Percentiles rank a stretch among this genome's conserved stretches.
These are phyloP conservation scores for Lepeophtheirus nordmannii DNA, from an alignment of 2,888 invertebrate genomes.

Conservation along the genomic window DNA sequence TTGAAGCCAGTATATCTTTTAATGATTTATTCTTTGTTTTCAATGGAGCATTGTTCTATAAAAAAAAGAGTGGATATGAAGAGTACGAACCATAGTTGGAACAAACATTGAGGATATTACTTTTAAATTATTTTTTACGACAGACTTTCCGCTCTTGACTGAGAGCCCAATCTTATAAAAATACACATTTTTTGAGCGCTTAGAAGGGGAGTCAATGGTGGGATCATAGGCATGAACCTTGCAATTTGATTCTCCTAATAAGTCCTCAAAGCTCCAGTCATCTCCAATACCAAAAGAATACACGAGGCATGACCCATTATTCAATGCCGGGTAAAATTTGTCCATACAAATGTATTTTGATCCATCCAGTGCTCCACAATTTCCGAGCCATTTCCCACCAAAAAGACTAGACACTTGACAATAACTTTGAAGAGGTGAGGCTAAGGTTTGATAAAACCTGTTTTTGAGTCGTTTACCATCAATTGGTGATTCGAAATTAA, in stretches of 20 bases:
- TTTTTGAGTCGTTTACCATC: too few species aligned
- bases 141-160: neutral
- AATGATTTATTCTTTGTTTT: neutral
- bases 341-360: conserved; percentile 24
- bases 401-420: neutral
- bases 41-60: neutral
- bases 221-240: conserved; percentile 24
- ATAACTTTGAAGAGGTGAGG: too few species aligned
- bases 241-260: conserved; percentile 21
- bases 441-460: too few species aligned
- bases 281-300: conserved; percentile 24
- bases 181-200: neutral
- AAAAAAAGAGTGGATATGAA: too few species aligned
- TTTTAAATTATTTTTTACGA: neutral
- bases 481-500: too few species aligned
- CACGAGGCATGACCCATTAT: conserved; percentile 12
- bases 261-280: conserved; percentile 25
- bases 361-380: conserved; percentile 17
- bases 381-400: conserved; percentile 4
- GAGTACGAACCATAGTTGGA: too few species aligned
- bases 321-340: neutral
- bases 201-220: conserved; percentile 12
- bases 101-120: too few species aligned
- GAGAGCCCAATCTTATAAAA: neutral
- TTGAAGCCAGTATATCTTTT: neutral